These are phyloP conservation scores for Hydrolagus colliei DNA, from an alignment of 2,797 vertebrate species.

Conservation along the genomic window DNA sequence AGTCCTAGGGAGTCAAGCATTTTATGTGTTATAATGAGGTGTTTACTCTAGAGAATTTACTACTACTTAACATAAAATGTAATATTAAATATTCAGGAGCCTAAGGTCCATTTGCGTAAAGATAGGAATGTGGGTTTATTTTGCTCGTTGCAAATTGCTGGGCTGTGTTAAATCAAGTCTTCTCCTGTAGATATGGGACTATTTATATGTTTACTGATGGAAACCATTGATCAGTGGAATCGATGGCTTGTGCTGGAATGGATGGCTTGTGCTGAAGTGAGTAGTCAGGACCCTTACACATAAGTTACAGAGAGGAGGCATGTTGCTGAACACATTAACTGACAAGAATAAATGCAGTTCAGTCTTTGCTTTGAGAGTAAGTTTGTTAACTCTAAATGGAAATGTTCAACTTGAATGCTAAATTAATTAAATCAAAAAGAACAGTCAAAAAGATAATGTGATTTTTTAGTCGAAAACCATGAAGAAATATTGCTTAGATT, in stretches of 20 bases:
- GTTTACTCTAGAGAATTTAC: too few relatives aligned
- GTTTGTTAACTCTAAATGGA: too few relatives aligned
- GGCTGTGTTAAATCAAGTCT: background rate
- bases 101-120: background rate
- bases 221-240: background rate
- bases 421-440: too few relatives aligned
- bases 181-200: background rate
- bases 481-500: too few relatives aligned
- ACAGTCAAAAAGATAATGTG: too few relatives aligned
- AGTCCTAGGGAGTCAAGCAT: background rate
- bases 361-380: too few relatives aligned
- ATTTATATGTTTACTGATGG: background rate
- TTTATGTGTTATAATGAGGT: conserved; percentile 11
- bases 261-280: background rate
- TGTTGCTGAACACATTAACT: too few relatives aligned
- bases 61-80: background rate
- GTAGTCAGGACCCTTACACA: background rate
- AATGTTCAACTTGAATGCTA: too few relatives aligned
- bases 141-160: background rate
- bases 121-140: background rate
- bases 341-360: too few relatives aligned
- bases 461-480: too few relatives aligned
- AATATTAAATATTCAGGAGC: background rate
- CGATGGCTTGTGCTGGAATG: background rate
- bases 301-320: too few relatives aligned